Conservation (phyloP, 2,113 vertebrate genomes). For the Leptobrachium leishanense region DNA sequence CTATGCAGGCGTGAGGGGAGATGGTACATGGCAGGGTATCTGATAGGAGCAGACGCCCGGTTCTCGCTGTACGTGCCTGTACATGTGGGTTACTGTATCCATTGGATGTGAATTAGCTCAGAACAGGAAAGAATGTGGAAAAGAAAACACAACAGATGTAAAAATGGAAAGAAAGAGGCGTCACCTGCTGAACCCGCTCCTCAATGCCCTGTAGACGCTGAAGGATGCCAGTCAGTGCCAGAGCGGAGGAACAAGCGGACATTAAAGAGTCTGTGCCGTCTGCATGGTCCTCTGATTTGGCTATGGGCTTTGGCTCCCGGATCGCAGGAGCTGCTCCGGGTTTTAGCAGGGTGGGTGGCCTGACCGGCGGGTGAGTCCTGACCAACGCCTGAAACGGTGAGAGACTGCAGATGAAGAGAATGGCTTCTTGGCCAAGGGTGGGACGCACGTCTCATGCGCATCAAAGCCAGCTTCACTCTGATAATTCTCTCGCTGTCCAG, state of each 20-base stretch:
- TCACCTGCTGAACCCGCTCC: slow-evolving; percentile 92
- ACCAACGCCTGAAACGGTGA: slow-evolving; percentile 78
- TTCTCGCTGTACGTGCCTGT: no score
- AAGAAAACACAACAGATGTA: neutral
- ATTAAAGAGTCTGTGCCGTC: slow-evolving; percentile 64
- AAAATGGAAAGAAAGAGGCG: neutral
- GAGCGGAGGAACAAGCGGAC: slow-evolving; percentile 74
- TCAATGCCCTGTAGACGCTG: slow-evolving; percentile 91
- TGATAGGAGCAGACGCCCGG: no score
- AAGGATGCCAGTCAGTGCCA: slow-evolving; percentile 83
- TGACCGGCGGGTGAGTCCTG: slow-evolving; percentile 69
- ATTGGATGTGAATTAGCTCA: neutral
- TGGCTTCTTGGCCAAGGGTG: slow-evolving; percentile 45
- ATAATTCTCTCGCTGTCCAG: no score
- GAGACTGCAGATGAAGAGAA: slow-evolving; percentile 66
- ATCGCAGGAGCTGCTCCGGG: slow-evolving; percentile 58
- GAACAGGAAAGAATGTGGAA: neutral
- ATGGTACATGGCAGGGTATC: no score
- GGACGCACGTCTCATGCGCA: slow-evolving; percentile 29
- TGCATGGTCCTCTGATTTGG: slow-evolving; percentile 60
- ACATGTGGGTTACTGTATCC: no score
- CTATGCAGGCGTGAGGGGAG: no score
- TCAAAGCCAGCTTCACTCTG: neutral
- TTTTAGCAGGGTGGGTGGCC: slow-evolving; percentile 65
- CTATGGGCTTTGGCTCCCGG: slow-evolving; percentile 66